These are phyloP conservation scores for Delia radicum DNA, from an alignment of 1,140 invertebrate genomes.

Conservation along the genomic window DNA sequence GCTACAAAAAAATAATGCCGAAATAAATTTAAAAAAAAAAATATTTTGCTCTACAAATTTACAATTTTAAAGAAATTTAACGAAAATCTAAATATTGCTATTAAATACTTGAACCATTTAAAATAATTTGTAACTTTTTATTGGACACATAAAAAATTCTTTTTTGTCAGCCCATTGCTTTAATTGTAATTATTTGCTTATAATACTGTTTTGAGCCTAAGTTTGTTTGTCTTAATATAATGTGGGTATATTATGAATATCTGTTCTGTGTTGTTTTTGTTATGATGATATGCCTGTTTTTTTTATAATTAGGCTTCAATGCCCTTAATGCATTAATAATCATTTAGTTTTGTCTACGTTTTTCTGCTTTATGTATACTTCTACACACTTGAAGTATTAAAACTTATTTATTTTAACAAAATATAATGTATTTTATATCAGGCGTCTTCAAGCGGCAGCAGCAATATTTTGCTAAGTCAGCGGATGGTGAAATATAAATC, in stretches of 20 bases:
- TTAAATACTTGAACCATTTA: no score
- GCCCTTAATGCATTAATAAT: constrained; percentile 27
- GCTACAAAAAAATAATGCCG: no score
- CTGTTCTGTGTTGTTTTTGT: neutral
- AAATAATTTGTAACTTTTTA: no score
- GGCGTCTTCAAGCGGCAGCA: neutral
- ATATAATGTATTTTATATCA: constrained; percentile 11
- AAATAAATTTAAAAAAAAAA: no score
- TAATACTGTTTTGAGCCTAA: no score
- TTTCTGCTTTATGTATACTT: neutral
- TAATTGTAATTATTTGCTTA: no score
- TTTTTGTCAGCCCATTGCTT: no score
- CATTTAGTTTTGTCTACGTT: constrained; percentile 17
- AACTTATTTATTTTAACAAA: constrained; percentile 11
- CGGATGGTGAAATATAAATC: neutral
- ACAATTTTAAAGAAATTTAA: no score
- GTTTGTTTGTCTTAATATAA: neutral
- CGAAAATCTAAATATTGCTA: no score
- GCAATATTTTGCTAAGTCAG: neutral
- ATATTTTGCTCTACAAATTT: no score
- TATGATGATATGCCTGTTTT: neutral
- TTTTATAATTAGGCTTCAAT: constrained; percentile 22
- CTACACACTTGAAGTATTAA: neutral
- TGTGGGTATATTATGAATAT: neutral
- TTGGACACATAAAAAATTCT: no score